These are phyloP conservation scores for Zaprionus obscuricornis DNA, from an alignment of 2,888 invertebrate species.

Conservation along the genomic window DNA sequence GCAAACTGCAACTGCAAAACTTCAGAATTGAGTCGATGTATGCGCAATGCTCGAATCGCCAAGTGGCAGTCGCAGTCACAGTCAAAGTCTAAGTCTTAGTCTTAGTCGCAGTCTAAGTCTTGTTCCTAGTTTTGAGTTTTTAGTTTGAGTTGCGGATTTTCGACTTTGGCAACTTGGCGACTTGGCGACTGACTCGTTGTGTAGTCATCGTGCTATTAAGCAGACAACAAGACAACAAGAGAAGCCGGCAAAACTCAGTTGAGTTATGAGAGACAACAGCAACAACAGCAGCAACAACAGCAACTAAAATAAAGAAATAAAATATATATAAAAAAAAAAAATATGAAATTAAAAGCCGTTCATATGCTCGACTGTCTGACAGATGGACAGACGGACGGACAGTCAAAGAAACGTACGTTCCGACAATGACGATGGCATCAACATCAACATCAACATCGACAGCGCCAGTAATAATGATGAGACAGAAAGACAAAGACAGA, in stretches of 20 bases:
- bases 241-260: constrained; percentile 36
- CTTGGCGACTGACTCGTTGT: constrained; percentile 47
- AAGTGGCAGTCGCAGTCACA: constrained; percentile 37
- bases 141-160: constrained; percentile 25
- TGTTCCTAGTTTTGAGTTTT: not conserved
- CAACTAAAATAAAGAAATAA: constrained; percentile 13
- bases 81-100: constrained; percentile 34
- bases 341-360: constrained; percentile 68
- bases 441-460: constrained; percentile 60
- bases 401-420: too few species aligned
- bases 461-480: constrained; percentile 59
- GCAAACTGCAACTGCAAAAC: not conserved
- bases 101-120: not conserved
- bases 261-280: constrained; percentile 29
- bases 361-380: constrained; percentile 40
- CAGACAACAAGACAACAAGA: constrained; percentile 47
- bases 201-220: constrained; percentile 74
- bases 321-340: constrained; percentile 39
- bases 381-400: constrained; percentile 29
- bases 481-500: constrained; percentile 22
- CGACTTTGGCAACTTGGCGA: constrained; percentile 5
- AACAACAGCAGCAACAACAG: constrained; percentile 1
- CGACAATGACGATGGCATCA: constrained; percentile 39
- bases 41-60: constrained; percentile 19
- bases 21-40: not conserved